These are phyloP conservation scores for Neotoma lepida DNA, from an alignment of 2,113 vertebrate genomes.

Conservation along the genomic window DNA sequence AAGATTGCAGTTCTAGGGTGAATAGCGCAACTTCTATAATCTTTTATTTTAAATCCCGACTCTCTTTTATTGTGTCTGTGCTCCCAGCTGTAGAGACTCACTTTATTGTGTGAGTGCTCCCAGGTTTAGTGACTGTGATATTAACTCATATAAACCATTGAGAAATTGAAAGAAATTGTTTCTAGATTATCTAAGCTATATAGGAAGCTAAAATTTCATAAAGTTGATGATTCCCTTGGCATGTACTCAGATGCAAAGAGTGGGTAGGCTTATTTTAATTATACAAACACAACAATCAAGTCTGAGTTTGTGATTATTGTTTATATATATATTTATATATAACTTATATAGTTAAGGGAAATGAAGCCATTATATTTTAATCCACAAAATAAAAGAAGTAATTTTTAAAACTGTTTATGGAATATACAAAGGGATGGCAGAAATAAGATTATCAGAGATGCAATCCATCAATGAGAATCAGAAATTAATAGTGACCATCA, in stretches of 20 bases:
- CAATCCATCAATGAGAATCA: background rate
- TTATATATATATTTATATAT: too few relatives aligned
- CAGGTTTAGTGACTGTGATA: background rate
- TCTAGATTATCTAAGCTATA: background rate
- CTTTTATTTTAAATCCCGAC: background rate
- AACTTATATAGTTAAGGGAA: too few relatives aligned
- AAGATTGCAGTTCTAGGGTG: background rate
- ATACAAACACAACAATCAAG: background rate
- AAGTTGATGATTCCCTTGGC: background rate
- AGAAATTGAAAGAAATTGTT: background rate
- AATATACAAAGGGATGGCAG: accelerated
- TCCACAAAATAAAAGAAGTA: background rate
- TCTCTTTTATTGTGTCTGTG: background rate
- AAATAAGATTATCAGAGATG: background rate
- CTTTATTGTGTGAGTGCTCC: background rate
- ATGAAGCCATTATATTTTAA: background rate
- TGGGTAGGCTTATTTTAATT: background rate
- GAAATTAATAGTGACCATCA: background rate
- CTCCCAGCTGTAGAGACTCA: background rate
- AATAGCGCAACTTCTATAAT: background rate
- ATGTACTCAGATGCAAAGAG: background rate
- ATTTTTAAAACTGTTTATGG: background rate
- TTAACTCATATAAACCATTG: background rate
- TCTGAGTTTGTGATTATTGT: background rate
- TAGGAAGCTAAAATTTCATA: background rate